Evolutionary conservation across 2,113 vertebrate genomes (phyloP).

Genomic region (Gallinago media): DNA sequence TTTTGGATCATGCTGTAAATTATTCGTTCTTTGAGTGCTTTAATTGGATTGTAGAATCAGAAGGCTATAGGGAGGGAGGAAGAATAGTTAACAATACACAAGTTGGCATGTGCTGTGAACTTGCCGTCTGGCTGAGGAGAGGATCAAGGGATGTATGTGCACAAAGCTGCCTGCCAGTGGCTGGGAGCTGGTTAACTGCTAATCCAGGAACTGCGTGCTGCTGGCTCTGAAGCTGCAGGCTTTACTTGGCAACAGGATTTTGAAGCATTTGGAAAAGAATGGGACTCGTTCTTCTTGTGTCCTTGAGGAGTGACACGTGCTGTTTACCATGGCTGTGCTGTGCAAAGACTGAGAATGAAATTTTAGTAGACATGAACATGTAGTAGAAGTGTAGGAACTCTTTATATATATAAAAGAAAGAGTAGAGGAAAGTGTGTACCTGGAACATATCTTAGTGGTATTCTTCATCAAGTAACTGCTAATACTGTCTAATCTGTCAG

Average conservation of each 20-base stretch:
- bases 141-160: not conserved
- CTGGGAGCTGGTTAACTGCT: constrained; percentile 26
- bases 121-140: not conserved
- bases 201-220: not conserved
- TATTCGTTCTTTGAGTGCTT: not conserved
- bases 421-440: not conserved
- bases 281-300: not conserved
- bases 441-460: not conserved
- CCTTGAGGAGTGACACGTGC: constrained; percentile 9
- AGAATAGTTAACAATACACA: not conserved
- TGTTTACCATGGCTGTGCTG: not conserved
- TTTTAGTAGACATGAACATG: not conserved
- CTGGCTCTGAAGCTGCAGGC: constrained; percentile 6
- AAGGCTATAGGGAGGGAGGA: not conserved
- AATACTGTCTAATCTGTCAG: not conserved
- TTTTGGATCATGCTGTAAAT: not conserved
- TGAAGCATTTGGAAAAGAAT: constrained; percentile 21
- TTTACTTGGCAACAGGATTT: constrained; percentile 29
- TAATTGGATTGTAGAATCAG: not conserved
- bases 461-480: not conserved
- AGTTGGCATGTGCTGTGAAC: not conserved
- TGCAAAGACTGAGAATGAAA: not conserved
- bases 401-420: not conserved
- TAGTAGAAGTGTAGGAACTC: not conserved
- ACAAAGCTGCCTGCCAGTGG: not conserved